Evolutionary conservation across 2,113 vertebrate genomes (phyloP).

Genomic region (Pelobates fuscus): DNA sequence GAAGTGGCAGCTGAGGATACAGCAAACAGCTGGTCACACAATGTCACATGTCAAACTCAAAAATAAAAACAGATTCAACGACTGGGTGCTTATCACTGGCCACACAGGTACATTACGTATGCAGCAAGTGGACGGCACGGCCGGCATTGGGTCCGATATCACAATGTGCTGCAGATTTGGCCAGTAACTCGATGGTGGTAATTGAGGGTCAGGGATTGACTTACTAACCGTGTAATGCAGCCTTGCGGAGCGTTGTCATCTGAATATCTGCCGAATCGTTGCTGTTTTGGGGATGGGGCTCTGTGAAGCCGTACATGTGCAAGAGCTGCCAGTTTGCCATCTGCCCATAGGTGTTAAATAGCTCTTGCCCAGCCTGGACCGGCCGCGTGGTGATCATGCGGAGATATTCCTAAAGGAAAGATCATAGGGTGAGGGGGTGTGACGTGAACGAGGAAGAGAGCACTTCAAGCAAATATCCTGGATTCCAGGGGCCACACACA

Average conservation of each 20-base stretch:
- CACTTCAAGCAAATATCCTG: too few species aligned
- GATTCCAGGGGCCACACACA: too few species aligned
- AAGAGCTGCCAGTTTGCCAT: constrained; percentile 96
- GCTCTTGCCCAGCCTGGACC: constrained; percentile 78
- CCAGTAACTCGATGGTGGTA: too few species aligned
- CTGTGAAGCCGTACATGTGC: constrained; percentile 93
- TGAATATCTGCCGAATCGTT: constrained; percentile 86
- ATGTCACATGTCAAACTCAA: too few species aligned
- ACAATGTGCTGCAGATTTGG: too few species aligned
- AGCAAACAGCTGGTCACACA: background rate
- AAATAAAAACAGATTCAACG: too few species aligned
- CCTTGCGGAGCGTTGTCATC: constrained; percentile 73
- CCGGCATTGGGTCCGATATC: too few species aligned
- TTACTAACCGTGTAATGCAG: constrained; percentile 71
- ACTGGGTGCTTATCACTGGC: too few species aligned
- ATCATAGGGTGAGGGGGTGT: too few species aligned
- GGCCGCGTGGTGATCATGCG: constrained; percentile 81
- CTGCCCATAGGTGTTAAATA: constrained; percentile 94
- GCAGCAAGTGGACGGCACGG: too few species aligned
- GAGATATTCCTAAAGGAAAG: constrained; percentile 72
- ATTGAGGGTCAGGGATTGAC: background rate
- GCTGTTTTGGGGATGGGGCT: constrained; percentile 78
- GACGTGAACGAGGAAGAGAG: too few species aligned
- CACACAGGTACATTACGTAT: background rate
- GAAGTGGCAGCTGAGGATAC: constrained; percentile 56